Conservation (phyloP, 2,113 vertebrate genomes). For the Coptodon bakossiorum region DNA sequence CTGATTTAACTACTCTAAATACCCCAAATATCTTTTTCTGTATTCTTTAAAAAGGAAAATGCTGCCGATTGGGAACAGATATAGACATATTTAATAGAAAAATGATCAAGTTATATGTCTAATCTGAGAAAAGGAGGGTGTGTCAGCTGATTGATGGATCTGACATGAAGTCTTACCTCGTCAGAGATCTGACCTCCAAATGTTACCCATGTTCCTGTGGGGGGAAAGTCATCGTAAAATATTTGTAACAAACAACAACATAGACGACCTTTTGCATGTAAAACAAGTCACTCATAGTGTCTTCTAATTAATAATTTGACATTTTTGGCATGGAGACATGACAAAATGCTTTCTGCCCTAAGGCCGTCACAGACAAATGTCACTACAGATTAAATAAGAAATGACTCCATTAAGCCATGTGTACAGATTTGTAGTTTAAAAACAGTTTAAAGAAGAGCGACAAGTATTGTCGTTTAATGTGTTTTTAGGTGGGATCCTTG, state of each 20-base stretch:
- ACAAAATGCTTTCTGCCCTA: background rate
- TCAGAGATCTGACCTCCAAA: slow-evolving; percentile 97
- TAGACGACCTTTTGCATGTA: background rate
- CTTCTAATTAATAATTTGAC: slow-evolving; percentile 7
- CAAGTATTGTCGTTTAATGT: too few species aligned
- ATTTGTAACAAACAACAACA: background rate
- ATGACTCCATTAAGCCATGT: background rate
- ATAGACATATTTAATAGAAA: background rate
- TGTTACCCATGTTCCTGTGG: slow-evolving; percentile 94
- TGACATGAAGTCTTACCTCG: slow-evolving; percentile 77
- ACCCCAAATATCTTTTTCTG: background rate
- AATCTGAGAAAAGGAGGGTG: background rate
- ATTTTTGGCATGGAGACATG: slow-evolving; percentile 15
- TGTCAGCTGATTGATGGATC: background rate
- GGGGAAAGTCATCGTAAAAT: slow-evolving; percentile 18
- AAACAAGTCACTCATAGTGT: background rate
- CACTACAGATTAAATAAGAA: background rate
- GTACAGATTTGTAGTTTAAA: background rate
- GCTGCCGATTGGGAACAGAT: background rate
- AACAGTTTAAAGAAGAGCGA: background rate
- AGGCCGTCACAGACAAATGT: slow-evolving; percentile 27
- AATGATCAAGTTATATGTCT: background rate
- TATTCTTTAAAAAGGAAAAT: background rate
- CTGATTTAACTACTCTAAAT: background rate
- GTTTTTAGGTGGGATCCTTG: background rate